Evolutionary conservation across 2,888 invertebrate species (phyloP).

Genomic region (Lepeophtheirus nordmannii): DNA sequence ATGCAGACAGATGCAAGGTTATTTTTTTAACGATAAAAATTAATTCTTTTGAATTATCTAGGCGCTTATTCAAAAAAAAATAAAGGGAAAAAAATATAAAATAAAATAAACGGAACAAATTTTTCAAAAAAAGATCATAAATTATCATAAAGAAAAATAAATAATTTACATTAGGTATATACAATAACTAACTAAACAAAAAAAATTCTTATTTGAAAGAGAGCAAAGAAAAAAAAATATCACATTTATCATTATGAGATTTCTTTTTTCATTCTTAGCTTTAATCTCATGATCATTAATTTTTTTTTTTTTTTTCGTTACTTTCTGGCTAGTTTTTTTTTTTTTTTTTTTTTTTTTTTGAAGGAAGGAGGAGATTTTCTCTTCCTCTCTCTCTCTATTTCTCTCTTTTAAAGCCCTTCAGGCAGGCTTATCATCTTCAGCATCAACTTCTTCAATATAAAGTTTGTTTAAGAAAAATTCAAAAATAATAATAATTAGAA

Average conservation of each 20-base stretch:
- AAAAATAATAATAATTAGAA: too few species aligned
- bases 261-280: constrained; percentile 1
- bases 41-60: too few species aligned
- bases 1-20: too few species aligned
- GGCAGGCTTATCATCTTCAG: neutral
- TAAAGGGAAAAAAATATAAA: too few species aligned
- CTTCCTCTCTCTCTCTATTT: neutral
- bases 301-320: neutral
- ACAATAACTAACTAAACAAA: neutral
- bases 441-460: neutral
- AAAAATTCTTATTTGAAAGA: neutral
- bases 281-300: constrained; percentile 4
- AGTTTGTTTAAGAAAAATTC: too few species aligned
- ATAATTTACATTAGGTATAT: constrained; percentile 1
- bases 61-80: too few species aligned
- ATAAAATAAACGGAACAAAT: neutral
- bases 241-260: constrained; percentile 2
- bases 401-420: neutral
- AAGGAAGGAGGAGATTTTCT: neutral
- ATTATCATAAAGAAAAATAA: neutral
- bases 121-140: constrained; percentile 3
- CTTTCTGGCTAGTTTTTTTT: constrained; percentile 1
- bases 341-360: neutral
- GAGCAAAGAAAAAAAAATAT: neutral
- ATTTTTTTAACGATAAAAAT: too few species aligned